These are phyloP conservation scores for Artemia sinica DNA, from an alignment of 2,888 invertebrate genomes.

Conservation along the genomic window DNA sequence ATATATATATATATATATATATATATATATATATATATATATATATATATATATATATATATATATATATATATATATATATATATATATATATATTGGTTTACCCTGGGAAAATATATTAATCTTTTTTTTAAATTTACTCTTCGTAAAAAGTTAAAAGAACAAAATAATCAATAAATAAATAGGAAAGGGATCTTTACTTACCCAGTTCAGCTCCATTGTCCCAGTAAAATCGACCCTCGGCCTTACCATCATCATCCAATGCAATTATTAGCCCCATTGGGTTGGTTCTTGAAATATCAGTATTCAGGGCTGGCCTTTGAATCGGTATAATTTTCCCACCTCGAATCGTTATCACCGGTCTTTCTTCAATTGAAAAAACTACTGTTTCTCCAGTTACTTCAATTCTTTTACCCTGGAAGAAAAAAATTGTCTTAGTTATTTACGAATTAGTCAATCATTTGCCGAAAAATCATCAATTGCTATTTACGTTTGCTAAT, in stretches of 20 bases:
- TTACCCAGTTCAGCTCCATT: conserved; percentile 55
- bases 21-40: too few species aligned
- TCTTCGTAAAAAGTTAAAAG: too few species aligned
- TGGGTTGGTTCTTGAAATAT: conserved; percentile 39
- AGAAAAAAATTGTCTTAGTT: not conserved
- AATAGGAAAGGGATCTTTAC: conserved; percentile 14
- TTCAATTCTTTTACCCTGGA: not conserved
- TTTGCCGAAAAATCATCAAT: too few species aligned
- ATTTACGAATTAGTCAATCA: too few species aligned
- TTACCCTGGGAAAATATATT: too few species aligned
- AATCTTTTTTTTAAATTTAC: too few species aligned
- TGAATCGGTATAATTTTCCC: conserved; percentile 20
- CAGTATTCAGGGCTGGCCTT: conserved; percentile 17
- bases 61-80: too few species aligned
- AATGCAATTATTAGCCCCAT: conserved; percentile 47
- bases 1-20: too few species aligned
- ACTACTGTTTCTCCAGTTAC: not conserved
- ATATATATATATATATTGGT: too few species aligned
- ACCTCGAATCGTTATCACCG: conserved; percentile 13
- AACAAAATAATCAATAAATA: too few species aligned
- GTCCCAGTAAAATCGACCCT: conserved; percentile 59
- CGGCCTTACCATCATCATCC: conserved; percentile 37
- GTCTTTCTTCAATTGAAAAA: not conserved
- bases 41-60: too few species aligned
- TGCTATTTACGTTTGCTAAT: too few species aligned